Evolutionary conservation across 2,113 vertebrate genomes (phyloP).

Genomic region (Strix uralensis): DNA sequence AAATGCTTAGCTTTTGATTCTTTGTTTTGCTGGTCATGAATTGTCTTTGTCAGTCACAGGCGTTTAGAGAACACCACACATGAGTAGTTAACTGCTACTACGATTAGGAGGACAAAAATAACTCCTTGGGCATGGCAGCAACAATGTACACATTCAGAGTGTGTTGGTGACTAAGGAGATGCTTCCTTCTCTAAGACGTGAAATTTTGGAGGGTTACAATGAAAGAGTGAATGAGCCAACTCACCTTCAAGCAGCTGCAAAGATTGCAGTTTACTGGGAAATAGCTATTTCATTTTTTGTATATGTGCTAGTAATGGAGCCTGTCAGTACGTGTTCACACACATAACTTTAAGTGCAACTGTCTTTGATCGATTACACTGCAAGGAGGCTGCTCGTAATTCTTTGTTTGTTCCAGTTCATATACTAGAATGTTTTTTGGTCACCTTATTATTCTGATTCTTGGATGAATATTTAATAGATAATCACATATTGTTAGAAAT

Average conservation of each 20-base stretch:
- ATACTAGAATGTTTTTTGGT: not conserved
- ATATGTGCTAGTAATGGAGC: constrained; percentile 6
- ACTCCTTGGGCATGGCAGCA: not conserved
- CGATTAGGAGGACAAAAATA: not conserved
- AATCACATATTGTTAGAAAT: constrained; percentile 65
- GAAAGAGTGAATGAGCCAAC: not conserved
- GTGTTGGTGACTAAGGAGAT: not conserved
- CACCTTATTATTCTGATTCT: constrained; percentile 54
- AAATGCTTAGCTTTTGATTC: not conserved
- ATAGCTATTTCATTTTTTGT: not conserved
- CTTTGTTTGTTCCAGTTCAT: constrained; percentile 8
- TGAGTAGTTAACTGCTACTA: not conserved
- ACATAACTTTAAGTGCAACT: constrained; percentile 30
- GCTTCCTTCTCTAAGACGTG: not conserved
- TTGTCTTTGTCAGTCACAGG: not conserved
- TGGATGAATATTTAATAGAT: constrained; percentile 53
- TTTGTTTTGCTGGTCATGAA: not conserved
- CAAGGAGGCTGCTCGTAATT: constrained; percentile 15
- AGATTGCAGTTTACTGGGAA: not conserved
- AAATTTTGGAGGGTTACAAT: not conserved
- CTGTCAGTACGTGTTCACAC: constrained; percentile 19
- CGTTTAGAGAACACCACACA: not conserved
- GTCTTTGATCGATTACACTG: constrained; percentile 32
- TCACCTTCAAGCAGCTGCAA: not conserved
- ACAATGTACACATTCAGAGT: not conserved